Evolutionary conservation across 2,797 vertebrate species (phyloP), one percentile per base, ranked within the genome.

Genomic region (Euphonia xanthogaster): DNA sequence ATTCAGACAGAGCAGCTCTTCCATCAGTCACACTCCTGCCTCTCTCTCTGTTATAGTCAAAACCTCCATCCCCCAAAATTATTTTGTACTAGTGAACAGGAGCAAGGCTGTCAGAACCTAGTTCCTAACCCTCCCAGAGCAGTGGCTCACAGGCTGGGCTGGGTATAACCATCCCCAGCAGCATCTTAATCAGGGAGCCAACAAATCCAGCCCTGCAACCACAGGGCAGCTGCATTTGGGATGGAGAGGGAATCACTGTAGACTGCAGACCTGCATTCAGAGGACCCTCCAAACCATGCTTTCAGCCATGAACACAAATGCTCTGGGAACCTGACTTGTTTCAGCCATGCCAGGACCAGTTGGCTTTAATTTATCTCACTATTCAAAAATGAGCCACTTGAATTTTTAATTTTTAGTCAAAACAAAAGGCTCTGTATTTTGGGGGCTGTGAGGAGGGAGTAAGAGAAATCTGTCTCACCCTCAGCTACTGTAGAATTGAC

Each of bases 381-480:
- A 67, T 74, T 93, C 45, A 79, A 85, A 94, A 93, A 77, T 15
- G 25, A 93, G 51, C 45, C 45, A 22, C 72, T 86, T 85, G 75
- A 86, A 89, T 87, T 85, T 74, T 54, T 82, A 85, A 89, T 87
- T 91, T 88, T 86, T 58, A 86, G 65, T 58, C 57, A 51, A 62
- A 93, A 89, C 81, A 95, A 94, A 92, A 80, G 25, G 19, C 54
- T 78, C 68, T 83, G 18, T 80, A 92, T 76, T 96, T 85, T 27
- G 35, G 33, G 60, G 40, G 10, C 7, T 4, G 3, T 7, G 2
- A 25, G n/a, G 57, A 86, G 3, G 61, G 31, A 93, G 31, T 40
- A 75, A 39, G 68, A 28, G 77, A 65, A 86, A 76, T 50, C 27
- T 85, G n/a, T 7, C 58, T 91, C 25, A 73, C 27, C 15, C 62